Evolutionary conservation across 1,140 invertebrate genomes (phyloP), one percentile per base, ranked within the genome.

Genomic region (Drosophila cardini): DNA sequence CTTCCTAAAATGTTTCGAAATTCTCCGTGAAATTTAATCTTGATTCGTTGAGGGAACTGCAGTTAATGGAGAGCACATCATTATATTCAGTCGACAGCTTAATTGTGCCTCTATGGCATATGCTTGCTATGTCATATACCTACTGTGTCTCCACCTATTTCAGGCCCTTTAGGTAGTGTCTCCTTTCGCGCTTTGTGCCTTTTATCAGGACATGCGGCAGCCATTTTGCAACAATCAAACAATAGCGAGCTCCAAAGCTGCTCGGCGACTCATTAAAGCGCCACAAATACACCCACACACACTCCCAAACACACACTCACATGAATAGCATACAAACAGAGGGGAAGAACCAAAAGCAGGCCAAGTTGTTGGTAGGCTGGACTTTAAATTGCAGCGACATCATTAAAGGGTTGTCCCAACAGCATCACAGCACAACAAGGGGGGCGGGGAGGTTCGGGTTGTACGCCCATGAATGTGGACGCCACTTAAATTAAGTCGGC

Each of bases 311-410:
- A 34, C n/a, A 52, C 46, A 63, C 15, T 43, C 38, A 53, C 9
- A n/a, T 3, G 18, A 1, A 15, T 5, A 53, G 9, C 16, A 2
- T 42, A 52, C 38, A 32, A 32, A 18, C 21, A 40, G 15, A 11
- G 50, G 45, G 45, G 30, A 26, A 11, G 11, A 52, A 58, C 40
- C 55, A n/a, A 63, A 38, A 30, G 36, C 67, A 62, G 8, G 38
- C 45, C 11, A 57, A 61, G 38, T 40, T 16, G 43, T 50, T 48
- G 61, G 11, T 43, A 21, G 3, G 50, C 50, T 63, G 56, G 52
- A 71, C 77, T 80, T 84, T 77, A 85, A 84, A 77, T 72, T 80
- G 73, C 81, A 68, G 65, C 38, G 55, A 57, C 81, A 73, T 81
- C 78, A 72, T 84, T 85, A 85, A 84, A 85, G 81, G 40, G 30